A percentile compares a stretch with the other conserved stretches of the same genome.
Conservation (phyloP, 2,113 vertebrate species). For the Urocolius indicus region DNA sequence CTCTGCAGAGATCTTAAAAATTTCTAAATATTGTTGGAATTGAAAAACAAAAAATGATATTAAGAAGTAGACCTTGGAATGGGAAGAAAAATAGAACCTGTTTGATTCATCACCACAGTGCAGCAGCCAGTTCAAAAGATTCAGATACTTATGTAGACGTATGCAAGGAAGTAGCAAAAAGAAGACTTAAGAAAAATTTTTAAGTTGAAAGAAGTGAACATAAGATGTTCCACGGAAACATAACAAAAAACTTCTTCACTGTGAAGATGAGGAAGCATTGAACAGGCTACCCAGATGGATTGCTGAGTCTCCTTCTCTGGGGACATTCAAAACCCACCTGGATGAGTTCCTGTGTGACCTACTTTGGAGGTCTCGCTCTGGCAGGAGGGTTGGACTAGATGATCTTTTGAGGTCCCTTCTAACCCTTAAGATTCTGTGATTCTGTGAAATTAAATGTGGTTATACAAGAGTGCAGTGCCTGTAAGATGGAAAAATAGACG, state of each 20-base stretch:
- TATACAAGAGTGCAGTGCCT: background rate
- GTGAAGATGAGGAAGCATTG: too few relatives aligned
- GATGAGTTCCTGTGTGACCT: too few relatives aligned
- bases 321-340: too few relatives aligned
- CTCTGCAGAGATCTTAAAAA: background rate
- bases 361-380: too few relatives aligned
- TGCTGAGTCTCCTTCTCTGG: too few relatives aligned
- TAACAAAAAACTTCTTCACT: too few relatives aligned
- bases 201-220: background rate
- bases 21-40: background rate
- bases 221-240: too few relatives aligned
- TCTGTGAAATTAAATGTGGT: background rate
- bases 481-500: background rate
- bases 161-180: background rate
- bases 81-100: background rate
- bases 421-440: too few relatives aligned
- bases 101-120: background rate
- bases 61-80: background rate
- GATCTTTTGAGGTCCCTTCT: too few relatives aligned
- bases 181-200: background rate
- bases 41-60: background rate
- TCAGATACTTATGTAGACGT: background rate
- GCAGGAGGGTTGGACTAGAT: too few relatives aligned
- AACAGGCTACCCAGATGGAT: too few relatives aligned
- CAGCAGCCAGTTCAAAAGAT: background rate